Evolutionary conservation across 2,888 invertebrate genomes (phyloP), one percentile per base, ranked within the genome.

Genomic region (Mythimna vitellina): DNA sequence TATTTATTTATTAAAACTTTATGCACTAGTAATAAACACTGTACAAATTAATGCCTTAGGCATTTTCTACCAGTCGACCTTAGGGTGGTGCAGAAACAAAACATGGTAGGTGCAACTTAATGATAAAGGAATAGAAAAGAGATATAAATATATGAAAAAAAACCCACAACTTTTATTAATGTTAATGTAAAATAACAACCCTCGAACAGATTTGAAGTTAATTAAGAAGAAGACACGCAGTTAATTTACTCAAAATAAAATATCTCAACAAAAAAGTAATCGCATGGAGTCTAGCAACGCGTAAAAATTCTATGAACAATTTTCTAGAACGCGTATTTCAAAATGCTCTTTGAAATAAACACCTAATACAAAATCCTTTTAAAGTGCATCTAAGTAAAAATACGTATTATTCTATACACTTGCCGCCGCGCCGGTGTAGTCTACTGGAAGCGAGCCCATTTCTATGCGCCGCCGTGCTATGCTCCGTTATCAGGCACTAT

Each of bases 381-480:
- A 85, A 78, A 84, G 78, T 85, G 86, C 81, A 83, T 79, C 82
- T 84, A 68, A 79, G 84, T 86, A 73, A 80, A 76, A 86, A 82
- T 84, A 84, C 80, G 66, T 86, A 80, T 81, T 80, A 81, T 84
- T 85, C 78, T 83, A 79, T 70, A 83, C 62, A 78, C 64, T 63
- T 35, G 58, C 71, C 29, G 58, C 73, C 29, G n/a, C n/a, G 42
- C 65, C 72, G 78, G 80, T 76, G 78, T 84, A 78, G 67, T 75
- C 63, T 78, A 69, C 77, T 85, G 87, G 86, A 86, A 85, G 81
- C 80, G 73, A 78, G 87, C 87, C 87, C 82, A 80, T 82, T 87
- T 82, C 86, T 82, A 85, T 85, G 82, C 86, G 73, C 72, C 76
- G 60, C 71, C 75, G 78, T 81, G 63, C 76, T 81, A 70, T 78